Percentiles rank a stretch among this genome's conserved stretches.
These are phyloP conservation scores for Struthidea cinerea DNA, from an alignment of 2,113 vertebrate genomes.

Conservation along the genomic window DNA sequence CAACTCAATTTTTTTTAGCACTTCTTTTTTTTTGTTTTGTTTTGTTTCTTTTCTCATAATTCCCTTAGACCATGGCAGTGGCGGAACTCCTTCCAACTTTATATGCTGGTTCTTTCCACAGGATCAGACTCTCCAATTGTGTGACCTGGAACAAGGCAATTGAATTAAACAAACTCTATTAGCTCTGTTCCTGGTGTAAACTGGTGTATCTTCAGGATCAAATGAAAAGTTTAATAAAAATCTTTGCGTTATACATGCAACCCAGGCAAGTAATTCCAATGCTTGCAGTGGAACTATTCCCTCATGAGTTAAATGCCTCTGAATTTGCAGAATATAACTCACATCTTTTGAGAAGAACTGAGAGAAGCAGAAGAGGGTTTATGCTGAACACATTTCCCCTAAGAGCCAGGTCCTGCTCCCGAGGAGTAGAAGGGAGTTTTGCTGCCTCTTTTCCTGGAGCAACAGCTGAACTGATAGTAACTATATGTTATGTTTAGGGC, in stretches of 20 bases:
- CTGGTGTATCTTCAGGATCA: neutral
- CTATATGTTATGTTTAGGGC: neutral
- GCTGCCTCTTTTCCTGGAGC: neutral
- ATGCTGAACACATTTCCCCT: neutral
- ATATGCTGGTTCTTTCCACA: neutral
- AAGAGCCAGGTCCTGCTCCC: neutral
- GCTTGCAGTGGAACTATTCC: neutral
- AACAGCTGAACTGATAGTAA: neutral
- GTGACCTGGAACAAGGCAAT: neutral
- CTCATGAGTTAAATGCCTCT: neutral
- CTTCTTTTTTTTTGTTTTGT: neutral
- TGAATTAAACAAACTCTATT: neutral
- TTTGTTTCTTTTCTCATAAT: neutral
- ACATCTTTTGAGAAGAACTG: constrained; percentile 31
- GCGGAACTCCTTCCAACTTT: neutral
- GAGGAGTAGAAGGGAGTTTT: neutral
- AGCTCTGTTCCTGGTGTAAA: neutral
- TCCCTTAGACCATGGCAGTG: neutral
- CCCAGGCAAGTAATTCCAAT: neutral
- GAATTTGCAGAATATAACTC: neutral
- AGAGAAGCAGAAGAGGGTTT: neutral
- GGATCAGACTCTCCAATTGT: fast-evolving
- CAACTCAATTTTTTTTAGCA: neutral
- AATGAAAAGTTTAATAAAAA: neutral
- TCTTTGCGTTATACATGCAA: neutral